These are phyloP conservation scores for Notarius lentiginosus DNA, from an alignment of 2,113 vertebrate genomes.

Conservation along the genomic window DNA sequence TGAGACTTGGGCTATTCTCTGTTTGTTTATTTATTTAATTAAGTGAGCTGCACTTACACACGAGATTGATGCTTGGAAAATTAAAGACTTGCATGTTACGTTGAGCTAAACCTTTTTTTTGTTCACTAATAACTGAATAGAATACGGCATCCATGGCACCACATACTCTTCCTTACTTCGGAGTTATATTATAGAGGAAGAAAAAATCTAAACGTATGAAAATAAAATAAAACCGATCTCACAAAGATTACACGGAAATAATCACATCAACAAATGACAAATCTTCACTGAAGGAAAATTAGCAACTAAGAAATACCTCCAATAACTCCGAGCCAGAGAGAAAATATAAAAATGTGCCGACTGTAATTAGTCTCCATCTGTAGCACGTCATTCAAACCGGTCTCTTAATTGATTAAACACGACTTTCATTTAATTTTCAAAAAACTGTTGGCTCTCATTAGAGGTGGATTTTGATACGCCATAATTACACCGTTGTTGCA, in stretches of 20 bases:
- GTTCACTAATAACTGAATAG: not conserved
- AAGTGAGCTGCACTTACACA: conserved; percentile 4
- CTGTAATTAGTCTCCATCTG: conserved; percentile 79
- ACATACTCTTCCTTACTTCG: too few relatives aligned
- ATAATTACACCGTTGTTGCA: conserved; percentile 70
- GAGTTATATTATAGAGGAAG: not conserved
- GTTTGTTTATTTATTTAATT: conserved; percentile 15
- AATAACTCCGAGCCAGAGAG: conserved; percentile 56
- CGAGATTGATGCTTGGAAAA: conserved; percentile 1
- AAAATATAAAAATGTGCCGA: conserved; percentile 67
- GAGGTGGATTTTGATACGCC: conserved; percentile 57
- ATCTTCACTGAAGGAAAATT: conserved; percentile 74
- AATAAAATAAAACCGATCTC: not conserved
- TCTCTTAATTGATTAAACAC: conserved; percentile 76
- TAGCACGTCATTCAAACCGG: conserved; percentile 73
- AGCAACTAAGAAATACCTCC: conserved; percentile 70
- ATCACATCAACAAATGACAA: conserved; percentile 60
- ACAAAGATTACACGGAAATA: not conserved
- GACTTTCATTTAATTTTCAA: conserved; percentile 75
- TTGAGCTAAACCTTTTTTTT: not conserved
- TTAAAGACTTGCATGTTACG: not conserved
- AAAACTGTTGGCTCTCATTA: conserved; percentile 61
- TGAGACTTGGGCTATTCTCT: conserved; percentile 2
- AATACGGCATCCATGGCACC: not conserved
- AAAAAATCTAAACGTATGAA: not conserved